Conservation (phyloP, 1,140 invertebrate species). For the Alviniconcha marisindica region DNA sequence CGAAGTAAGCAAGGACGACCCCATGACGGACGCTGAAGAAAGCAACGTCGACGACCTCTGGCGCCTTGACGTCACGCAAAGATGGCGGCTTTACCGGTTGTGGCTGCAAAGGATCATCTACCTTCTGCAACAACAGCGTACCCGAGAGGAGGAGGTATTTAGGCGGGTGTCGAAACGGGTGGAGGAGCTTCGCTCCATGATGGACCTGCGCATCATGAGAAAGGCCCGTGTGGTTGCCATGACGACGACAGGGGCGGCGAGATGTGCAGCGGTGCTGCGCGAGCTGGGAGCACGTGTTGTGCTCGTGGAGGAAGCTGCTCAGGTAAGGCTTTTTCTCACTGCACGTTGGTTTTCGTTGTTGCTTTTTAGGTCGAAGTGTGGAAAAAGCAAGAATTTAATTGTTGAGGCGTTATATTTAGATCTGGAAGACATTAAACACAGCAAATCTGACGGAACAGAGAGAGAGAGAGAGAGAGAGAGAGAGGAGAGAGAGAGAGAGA, state of each 20-base stretch:
- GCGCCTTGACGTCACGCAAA: conserved; percentile 54
- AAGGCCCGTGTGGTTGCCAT: conserved; percentile 67
- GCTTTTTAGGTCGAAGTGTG: not conserved
- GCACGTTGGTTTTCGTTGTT: conserved; percentile 45
- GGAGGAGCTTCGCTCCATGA: conserved; percentile 43
- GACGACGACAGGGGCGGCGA: conserved; percentile 71
- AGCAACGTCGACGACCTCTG: conserved; percentile 53
- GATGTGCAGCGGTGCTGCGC: conserved; percentile 48
- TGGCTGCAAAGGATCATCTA: conserved; percentile 60
- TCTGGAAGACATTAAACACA: too few species aligned
- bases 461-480: too few species aligned
- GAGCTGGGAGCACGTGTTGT: conserved; percentile 59
- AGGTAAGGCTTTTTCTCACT: conserved; percentile 65
- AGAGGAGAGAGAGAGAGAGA: too few species aligned
- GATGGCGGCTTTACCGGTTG: conserved; percentile 70
- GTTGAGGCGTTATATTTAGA: too few species aligned
- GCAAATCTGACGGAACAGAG: too few species aligned
- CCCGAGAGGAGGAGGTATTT: conserved; percentile 41
- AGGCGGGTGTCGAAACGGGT: conserved; percentile 31
- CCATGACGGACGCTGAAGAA: conserved; percentile 40
- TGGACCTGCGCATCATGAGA: conserved; percentile 60
- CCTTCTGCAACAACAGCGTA: conserved; percentile 28
- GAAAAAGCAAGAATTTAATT: too few species aligned
- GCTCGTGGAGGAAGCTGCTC: conserved; percentile 72
- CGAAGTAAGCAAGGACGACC: not conserved